Evolutionary conservation across 2,888 invertebrate species (phyloP).

Genomic region (Eupithecia pulchellata): DNA sequence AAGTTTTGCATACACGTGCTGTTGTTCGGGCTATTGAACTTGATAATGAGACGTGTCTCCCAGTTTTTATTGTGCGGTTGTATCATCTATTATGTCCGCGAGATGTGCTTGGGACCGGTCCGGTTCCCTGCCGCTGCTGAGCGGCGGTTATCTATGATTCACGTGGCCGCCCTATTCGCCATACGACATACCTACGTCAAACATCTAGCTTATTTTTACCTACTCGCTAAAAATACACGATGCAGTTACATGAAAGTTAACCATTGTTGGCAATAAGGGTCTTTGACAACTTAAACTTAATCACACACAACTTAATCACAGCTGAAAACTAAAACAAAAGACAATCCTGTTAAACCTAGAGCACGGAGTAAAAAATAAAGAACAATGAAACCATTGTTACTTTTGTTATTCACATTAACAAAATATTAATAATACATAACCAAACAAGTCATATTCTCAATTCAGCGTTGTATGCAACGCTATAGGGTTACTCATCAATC

Average conservation of each 20-base stretch:
- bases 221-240: not conserved
- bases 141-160: conserved; percentile 54
- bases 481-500: not conserved
- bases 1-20: conserved; percentile 84
- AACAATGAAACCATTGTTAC: not conserved
- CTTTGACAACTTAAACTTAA: no score
- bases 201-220: not conserved
- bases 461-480: not conserved
- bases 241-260: not conserved
- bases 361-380: not conserved
- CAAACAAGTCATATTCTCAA: not conserved
- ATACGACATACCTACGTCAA: conserved; percentile 33
- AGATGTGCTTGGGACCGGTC: conserved; percentile 42
- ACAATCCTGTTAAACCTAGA: not conserved
- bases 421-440: not conserved
- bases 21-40: conserved; percentile 82
- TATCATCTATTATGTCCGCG: conserved; percentile 73
- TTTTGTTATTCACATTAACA: not conserved
- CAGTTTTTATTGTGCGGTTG: conserved; percentile 71
- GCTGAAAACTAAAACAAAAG: not conserved
- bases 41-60: conserved; percentile 82
- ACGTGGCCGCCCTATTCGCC: conserved; percentile 44
- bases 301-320: no score
- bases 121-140: conserved; percentile 51
- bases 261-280: not conserved